Percentiles rank a stretch among this genome's conserved stretches.
These are phyloP conservation scores for Pollicipes pollicipes DNA, from an alignment of 1,140 invertebrate genomes.

Conservation along the genomic window DNA sequence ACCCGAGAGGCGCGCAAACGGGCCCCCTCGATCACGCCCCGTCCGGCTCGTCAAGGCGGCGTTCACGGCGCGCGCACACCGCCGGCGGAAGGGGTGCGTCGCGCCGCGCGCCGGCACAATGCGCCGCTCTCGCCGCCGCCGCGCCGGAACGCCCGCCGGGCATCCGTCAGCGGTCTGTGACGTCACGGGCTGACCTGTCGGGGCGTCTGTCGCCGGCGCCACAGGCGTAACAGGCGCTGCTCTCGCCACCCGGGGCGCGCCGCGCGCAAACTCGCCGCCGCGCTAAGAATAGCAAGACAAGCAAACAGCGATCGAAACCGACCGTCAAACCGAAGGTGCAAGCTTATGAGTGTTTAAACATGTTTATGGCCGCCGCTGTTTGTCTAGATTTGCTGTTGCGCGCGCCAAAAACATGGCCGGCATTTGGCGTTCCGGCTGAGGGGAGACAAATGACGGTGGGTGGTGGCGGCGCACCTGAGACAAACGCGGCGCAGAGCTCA, in stretches of 20 bases:
- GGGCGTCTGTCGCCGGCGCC: no score
- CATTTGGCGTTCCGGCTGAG: neutral
- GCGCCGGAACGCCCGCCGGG: neutral
- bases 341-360: conserved; percentile 2
- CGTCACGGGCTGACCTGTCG: no score
- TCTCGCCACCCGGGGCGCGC: neutral
- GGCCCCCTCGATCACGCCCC: neutral
- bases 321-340: neutral
- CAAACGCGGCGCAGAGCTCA: no score
- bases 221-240: neutral
- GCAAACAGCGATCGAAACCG: neutral
- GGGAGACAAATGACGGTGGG: neutral
- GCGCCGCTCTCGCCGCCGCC: no score
- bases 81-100: neutral
- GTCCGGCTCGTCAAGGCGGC: neutral
- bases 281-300: conserved; percentile 1
- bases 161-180: neutral
- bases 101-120: neutral
- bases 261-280: neutral
- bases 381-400: neutral
- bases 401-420: neutral
- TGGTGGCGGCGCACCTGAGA: no score
- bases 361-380: neutral
- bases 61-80: neutral
- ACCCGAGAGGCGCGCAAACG: no score